phyloP scores from a whole-genome alignment of 1,140 invertebrate species.

The Parasteatoda tepidariorum region DNA sequence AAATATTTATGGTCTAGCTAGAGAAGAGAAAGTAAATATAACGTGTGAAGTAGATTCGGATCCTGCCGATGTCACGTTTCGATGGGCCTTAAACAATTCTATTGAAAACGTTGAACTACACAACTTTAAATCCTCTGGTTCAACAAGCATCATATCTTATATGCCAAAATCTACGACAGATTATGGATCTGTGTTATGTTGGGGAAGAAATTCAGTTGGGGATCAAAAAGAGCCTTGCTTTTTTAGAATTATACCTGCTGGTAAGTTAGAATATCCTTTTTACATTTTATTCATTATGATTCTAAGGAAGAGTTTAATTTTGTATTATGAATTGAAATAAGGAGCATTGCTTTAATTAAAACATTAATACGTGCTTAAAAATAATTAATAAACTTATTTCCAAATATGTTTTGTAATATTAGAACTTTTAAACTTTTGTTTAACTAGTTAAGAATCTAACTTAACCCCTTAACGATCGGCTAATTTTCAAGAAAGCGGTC shows the following conservation, averaged over 20 bases:
- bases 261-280: background rate
- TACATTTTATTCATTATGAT: background rate
- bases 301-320: background rate
- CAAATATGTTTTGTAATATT: too few species aligned
- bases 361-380: too few species aligned
- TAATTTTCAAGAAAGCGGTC: too few species aligned
- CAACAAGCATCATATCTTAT: slow-evolving; percentile 76
- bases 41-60: slow-evolving; percentile 89
- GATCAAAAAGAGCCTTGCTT: slow-evolving; percentile 80
- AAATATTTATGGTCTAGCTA: slow-evolving; percentile 87
- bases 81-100: slow-evolving; percentile 93
- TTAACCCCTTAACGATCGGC: too few species aligned
- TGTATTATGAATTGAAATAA: too few species aligned
- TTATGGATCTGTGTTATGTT: slow-evolving; percentile 87
- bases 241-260: slow-evolving; percentile 88
- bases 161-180: slow-evolving; percentile 85
- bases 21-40: slow-evolving; percentile 88
- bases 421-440: too few species aligned
- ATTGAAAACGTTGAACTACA: slow-evolving; percentile 81
- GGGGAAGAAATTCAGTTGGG: slow-evolving; percentile 84
- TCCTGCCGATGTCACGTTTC: slow-evolving; percentile 81
- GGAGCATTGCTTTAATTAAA: background rate
- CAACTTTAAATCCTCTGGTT: slow-evolving; percentile 55
- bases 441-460: too few species aligned
- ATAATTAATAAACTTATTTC: too few species aligned